Evolutionary conservation across 2,888 invertebrate genomes (phyloP), one percentile per base, ranked within the genome.

Genomic region (Orthosia incerta): DNA sequence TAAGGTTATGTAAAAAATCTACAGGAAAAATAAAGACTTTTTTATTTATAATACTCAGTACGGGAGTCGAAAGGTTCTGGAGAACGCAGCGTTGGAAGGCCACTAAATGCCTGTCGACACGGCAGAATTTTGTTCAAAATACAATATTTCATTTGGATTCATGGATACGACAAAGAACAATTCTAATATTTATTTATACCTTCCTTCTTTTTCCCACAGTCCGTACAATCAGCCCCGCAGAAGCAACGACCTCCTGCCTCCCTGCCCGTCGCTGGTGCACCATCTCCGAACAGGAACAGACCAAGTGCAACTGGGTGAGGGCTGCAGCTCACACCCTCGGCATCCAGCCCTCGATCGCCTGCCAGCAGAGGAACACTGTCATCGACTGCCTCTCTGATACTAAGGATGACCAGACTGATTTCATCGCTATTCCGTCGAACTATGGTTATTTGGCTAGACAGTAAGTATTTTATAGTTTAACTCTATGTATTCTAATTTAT

Each of bases 211-310:
- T 18, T 57, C 45, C 86, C 81, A 31, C 91, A 96, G 96, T 93
- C 63, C 94, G 96, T 5, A 81, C 84, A 2, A 86, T 96, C 31
- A 82, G 88, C 1, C 81, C 60, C 61, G 86, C 93, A 1, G 93
- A 92, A 11, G 79, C 93, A 0, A 89, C 91, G 0, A 45, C 90
- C 0, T 85, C 90, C 9, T 96, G 96, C 79, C 82, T 95, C 0
- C 91, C 94, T 0, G 86, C 94, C 0, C 92, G 97, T 0, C 96
- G 96, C 71, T 97, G 97, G 97, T 98, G 98, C 89, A 97, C 97
- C 0, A 88, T 94, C 9, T 96, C 95, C 4, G 75, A 90, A 0
- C 82, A 86, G 0, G 98, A 98, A 86, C 94, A 95, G 15, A 86
- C 89, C 62, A 98, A 98, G 90, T 98, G 98, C 86, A 84, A 89